Conservation (phyloP, 2,888 invertebrate genomes). For the Andrena bucephala region DNA sequence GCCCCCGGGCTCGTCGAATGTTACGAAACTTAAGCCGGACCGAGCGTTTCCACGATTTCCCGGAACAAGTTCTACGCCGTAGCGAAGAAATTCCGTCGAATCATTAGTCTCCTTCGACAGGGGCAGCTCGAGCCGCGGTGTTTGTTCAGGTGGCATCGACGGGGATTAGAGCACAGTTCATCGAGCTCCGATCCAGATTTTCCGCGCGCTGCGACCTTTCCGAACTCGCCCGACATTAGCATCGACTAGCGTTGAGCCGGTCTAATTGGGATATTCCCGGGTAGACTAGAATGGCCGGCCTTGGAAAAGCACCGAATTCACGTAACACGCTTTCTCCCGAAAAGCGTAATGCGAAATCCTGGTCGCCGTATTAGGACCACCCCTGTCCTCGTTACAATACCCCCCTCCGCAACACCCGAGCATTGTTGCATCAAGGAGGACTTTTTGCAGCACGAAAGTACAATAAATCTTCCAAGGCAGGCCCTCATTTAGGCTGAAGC, state of each 20-base stretch:
- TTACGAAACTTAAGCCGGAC: background rate
- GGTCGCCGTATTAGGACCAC: background rate
- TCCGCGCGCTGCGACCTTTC: constrained; percentile 40
- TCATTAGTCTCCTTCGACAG: constrained; percentile 68
- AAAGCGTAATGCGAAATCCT: constrained; percentile 14
- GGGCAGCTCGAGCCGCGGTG: constrained; percentile 39
- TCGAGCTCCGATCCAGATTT: constrained; percentile 63
- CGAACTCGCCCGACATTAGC: constrained; percentile 49
- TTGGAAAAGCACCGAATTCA: constrained; percentile 28
- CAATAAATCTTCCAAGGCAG: background rate
- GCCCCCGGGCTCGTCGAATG: background rate
- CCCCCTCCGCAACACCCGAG: background rate
- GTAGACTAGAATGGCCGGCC: constrained; percentile 5
- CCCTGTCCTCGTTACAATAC: background rate
- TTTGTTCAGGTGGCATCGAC: constrained; percentile 69
- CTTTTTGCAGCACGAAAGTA: background rate
- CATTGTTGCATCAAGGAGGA: background rate
- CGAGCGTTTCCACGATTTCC: constrained; percentile 21
- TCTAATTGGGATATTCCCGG: constrained; percentile 60
- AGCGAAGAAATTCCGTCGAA: constrained; percentile 48
- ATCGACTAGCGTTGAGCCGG: constrained; percentile 44
- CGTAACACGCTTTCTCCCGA: constrained; percentile 23
- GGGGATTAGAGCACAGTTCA: constrained; percentile 66
- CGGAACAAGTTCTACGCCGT: constrained; percentile 21
- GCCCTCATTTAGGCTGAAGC: background rate